Percentiles rank a stretch among this genome's conserved stretches.
Conservation (phyloP, 2,888 invertebrate species). For the Amorpha juglandis region DNA sequence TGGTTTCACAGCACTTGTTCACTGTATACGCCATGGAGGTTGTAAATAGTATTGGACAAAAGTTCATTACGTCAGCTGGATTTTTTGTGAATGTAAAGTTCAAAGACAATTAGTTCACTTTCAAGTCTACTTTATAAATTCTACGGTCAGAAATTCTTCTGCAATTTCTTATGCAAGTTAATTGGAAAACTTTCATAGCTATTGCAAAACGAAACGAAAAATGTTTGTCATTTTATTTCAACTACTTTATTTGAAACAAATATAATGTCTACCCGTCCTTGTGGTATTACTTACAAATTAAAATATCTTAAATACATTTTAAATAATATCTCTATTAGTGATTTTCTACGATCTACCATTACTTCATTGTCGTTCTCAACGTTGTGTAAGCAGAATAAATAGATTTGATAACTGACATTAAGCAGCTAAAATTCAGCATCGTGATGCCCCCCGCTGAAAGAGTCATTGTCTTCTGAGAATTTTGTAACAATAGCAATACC, state of each 20-base stretch:
- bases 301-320: background rate
- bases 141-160: background rate
- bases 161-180: background rate
- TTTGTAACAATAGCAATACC: constrained; percentile 50
- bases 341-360: background rate
- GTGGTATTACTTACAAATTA: background rate
- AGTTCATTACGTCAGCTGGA: too few relatives aligned
- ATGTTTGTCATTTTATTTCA: background rate
- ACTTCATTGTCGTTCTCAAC: constrained; percentile 44
- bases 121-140: background rate
- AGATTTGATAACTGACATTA: constrained; percentile 47
- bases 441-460: constrained; percentile 53
- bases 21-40: too few relatives aligned
- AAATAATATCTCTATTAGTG: background rate
- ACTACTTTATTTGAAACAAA: background rate
- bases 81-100: too few relatives aligned
- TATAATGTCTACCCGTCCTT: background rate
- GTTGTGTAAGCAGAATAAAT: constrained; percentile 56
- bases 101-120: too few relatives aligned
- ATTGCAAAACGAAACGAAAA: background rate
- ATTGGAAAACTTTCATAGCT: background rate
- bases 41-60: too few relatives aligned
- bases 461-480: constrained; percentile 50
- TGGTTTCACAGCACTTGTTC: too few relatives aligned
- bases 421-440: constrained; percentile 44